Percentiles rank a stretch among this genome's conserved stretches.
phyloP scores from a whole-genome alignment of 2,888 invertebrate genomes.

The Nomada hirtipes region DNA sequence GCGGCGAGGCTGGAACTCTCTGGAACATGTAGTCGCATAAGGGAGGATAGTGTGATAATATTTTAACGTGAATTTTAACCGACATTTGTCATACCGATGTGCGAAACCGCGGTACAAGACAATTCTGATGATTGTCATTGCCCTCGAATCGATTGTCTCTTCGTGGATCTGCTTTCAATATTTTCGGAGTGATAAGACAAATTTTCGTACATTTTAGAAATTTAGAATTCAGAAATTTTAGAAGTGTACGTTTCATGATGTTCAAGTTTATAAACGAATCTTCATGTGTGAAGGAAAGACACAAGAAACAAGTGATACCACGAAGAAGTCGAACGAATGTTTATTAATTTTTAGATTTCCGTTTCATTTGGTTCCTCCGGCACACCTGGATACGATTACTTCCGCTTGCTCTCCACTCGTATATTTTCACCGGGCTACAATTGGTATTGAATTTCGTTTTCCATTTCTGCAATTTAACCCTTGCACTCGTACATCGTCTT shows the following conservation, averaged over 20 bases:
- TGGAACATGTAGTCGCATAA: slow-evolving; percentile 48
- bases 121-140: slow-evolving; percentile 7
- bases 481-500: too few relatives aligned
- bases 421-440: slow-evolving; percentile 12
- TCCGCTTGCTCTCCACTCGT: slow-evolving; percentile 37
- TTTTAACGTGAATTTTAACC: slow-evolving; percentile 26
- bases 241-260: too few relatives aligned
- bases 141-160: background rate
- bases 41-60: slow-evolving; percentile 43
- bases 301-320: background rate
- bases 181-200: background rate
- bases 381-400: slow-evolving; percentile 3
- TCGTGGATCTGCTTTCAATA: background rate
- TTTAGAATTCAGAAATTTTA: too few relatives aligned
- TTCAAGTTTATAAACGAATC: background rate
- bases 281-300: background rate
- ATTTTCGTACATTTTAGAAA: too few relatives aligned
- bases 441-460: slow-evolving; percentile 33
- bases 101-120: slow-evolving; percentile 10
- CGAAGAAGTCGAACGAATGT: background rate
- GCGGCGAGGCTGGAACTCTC: slow-evolving; percentile 56
- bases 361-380: slow-evolving; percentile 21
- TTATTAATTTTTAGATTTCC: slow-evolving; percentile 17
- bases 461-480: background rate
- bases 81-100: slow-evolving; percentile 11